Evolutionary conservation across 2,888 invertebrate genomes (phyloP).

Genomic region (Hymenopus coronatus): DNA sequence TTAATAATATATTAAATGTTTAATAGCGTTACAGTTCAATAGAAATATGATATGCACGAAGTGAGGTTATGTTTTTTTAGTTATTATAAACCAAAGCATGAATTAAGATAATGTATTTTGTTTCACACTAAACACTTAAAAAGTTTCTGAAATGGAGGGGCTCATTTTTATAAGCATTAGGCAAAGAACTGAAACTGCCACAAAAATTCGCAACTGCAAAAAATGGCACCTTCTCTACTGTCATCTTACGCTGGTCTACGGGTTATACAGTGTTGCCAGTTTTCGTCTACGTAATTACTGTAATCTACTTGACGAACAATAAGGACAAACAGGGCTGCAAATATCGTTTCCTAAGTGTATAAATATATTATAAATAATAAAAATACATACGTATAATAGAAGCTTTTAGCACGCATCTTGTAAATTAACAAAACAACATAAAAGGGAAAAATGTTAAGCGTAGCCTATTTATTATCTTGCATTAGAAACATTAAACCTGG

Average conservation of each 20-base stretch:
- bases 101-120: neutral
- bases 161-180: too few relatives aligned
- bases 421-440: neutral
- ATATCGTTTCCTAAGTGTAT: neutral
- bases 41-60: neutral
- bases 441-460: neutral
- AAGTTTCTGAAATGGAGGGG: too few relatives aligned
- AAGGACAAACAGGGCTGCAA: neutral
- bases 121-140: too few relatives aligned
- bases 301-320: neutral
- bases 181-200: too few relatives aligned
- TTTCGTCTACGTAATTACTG: neutral
- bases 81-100: neutral
- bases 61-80: neutral
- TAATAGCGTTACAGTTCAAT: too few relatives aligned
- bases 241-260: neutral
- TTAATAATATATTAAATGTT: too few relatives aligned
- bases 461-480: neutral
- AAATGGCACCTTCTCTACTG: neutral
- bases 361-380: neutral
- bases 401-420: neutral
- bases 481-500: neutral
- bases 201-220: neutral
- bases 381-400: neutral
- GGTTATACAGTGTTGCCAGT: neutral